Base-by-base conservation (phyloP, 2,113 vertebrate genomes). In the Chaetura pelagica region DNA sequence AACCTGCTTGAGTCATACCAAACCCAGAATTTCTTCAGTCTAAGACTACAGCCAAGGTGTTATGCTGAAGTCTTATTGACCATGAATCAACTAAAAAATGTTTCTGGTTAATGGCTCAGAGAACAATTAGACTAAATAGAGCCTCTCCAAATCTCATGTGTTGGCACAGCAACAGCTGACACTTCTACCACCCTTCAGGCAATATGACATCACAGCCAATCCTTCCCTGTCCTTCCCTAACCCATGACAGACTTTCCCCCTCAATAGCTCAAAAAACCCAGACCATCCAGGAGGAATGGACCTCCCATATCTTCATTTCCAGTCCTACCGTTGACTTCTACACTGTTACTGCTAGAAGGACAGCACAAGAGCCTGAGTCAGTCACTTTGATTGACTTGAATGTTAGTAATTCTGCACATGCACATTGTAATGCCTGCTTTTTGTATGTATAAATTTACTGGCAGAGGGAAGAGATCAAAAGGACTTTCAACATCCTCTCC, bases 191-290 rank as follows among this genome's bases (percentile, higher is more conserved):
- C 19, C 35, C 24, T 48, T 42, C 42, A 68, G 38, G 38, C 0
- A 0, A 44, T 32, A 57, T 9, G 1, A 0, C 59, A 57, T 9
- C 54, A 23, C 58, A 72, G 40, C 6, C 44, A 11, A 7, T 34
- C 52, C 21, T 73, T 49, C 13, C 40, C 54, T 15, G 9, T 30
- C 46, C 20, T 73, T 49, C 13, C 34, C 27, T 2, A 49, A 22
- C 12, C 10, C 15, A 9, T 2, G 17, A 48, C 24, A 21, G 38
- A 8, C 13, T 63, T 51, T 49, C 17, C 21, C 10, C 8, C 6
- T 49, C 35, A 24, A 4, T 20, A 52, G 35, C 24, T 58, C 78
- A 24, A 59, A 42, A 42, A 42, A 42, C 7, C 44, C 55, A 38
- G 46, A 62, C 8, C 0, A 34, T 48, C 13, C 1, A 0, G 84